phyloP scores from a whole-genome alignment of 2,113 vertebrate species.

The Pardalotus punctatus region DNA sequence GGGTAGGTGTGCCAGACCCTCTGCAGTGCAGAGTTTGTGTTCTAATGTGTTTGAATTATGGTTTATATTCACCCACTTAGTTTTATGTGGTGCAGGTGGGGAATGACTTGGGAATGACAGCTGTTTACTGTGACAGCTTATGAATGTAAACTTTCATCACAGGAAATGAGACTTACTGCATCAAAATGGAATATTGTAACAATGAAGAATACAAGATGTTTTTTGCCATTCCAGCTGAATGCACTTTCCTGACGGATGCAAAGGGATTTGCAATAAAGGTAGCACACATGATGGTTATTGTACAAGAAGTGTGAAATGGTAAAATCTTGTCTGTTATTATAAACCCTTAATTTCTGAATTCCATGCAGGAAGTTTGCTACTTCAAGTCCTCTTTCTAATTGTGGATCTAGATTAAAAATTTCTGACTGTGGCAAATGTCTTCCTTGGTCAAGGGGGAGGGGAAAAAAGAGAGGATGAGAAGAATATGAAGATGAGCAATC shows the following conservation, averaged over 20 bases:
- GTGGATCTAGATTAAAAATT: background rate
- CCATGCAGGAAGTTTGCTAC: background rate
- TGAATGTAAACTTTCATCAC: background rate
- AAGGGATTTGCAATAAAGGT: conserved; percentile 76
- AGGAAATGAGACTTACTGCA: conserved; percentile 72
- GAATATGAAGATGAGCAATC: background rate
- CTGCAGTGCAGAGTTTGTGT: background rate
- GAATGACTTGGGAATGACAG: background rate
- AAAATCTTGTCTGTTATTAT: background rate
- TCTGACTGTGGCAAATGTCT: background rate
- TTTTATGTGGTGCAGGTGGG: background rate
- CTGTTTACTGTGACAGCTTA: background rate
- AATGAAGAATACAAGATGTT: conserved; percentile 70
- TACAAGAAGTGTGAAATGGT: background rate
- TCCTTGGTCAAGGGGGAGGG: background rate
- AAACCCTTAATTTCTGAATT: background rate
- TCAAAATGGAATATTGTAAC: conserved; percentile 68
- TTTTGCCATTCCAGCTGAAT: conserved; percentile 53
- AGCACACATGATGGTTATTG: background rate
- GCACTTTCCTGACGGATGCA: conserved; percentile 1
- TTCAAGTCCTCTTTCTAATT: background rate
- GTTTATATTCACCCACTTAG: background rate
- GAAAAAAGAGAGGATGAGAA: background rate
- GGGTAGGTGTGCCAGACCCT: conserved; percentile 35
- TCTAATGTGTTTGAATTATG: background rate